Evolutionary conservation across 2,113 vertebrate genomes (phyloP).

Genomic region (Lathamus discolor): DNA sequence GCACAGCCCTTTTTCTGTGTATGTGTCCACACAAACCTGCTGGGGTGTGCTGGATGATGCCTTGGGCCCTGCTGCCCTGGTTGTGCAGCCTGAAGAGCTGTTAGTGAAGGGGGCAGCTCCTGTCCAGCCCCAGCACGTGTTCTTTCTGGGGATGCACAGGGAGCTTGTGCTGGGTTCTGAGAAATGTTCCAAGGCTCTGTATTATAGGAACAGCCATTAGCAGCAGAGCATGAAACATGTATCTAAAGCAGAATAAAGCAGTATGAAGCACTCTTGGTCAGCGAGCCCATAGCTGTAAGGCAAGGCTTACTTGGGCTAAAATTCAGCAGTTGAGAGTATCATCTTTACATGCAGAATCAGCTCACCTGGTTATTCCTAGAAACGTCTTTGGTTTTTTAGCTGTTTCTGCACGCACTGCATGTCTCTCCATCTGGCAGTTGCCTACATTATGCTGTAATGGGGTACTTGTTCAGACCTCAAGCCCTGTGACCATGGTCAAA

Average conservation of each 20-base stretch:
- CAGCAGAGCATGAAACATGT: not conserved
- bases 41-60: not conserved
- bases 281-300: not conserved
- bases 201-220: not conserved
- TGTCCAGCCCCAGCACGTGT: fast-evolving
- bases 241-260: not conserved
- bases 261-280: not conserved
- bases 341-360: not conserved
- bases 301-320: constrained; percentile 4
- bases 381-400: not conserved
- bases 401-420: not conserved
- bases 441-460: fast-evolving
- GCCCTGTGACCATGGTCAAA: not conserved
- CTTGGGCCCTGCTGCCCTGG: fast-evolving
- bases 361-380: not conserved
- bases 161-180: not conserved
- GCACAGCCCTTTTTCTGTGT: fast-evolving
- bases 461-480: not conserved
- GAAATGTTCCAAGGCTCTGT: not conserved
- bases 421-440: not conserved
- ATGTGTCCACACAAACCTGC: not conserved
- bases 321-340: not conserved
- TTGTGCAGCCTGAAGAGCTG: not conserved
- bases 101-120: not conserved
- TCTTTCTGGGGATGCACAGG: not conserved